These are phyloP conservation scores for Eueides isabella DNA, from an alignment of 1,140 invertebrate species.

Conservation along the genomic window DNA sequence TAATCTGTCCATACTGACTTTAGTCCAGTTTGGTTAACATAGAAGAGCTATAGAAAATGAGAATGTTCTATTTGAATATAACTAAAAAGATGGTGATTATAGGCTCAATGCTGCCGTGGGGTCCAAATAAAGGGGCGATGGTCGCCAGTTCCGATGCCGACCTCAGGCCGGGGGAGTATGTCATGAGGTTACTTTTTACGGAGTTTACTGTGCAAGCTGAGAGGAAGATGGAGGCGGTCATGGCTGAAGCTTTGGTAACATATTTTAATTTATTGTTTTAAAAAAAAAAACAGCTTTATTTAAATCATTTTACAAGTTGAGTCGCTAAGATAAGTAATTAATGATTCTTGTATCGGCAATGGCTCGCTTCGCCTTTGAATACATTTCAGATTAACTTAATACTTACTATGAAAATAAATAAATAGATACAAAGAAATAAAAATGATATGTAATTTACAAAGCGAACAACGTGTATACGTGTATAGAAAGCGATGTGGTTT, in stretches of 20 bases:
- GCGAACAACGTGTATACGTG: too few relatives aligned
- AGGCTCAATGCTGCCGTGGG: slow-evolving; percentile 89
- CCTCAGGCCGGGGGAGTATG: slow-evolving; percentile 94
- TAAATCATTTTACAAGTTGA: too few relatives aligned
- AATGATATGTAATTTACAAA: too few relatives aligned
- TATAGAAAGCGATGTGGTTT: too few relatives aligned
- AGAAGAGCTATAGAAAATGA: not conserved
- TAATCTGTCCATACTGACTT: not conserved
- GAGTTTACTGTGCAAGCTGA: slow-evolving; percentile 97
- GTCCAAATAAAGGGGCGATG: slow-evolving; percentile 88
- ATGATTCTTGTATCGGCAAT: too few relatives aligned
- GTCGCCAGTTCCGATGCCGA: slow-evolving; percentile 85
- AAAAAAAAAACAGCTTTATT: too few relatives aligned
- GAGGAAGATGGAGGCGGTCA: slow-evolving; percentile 96
- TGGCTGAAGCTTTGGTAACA: slow-evolving; percentile 92
- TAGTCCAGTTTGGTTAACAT: not conserved
- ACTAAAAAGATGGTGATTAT: slow-evolving; percentile 28
- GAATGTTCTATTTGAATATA: slow-evolving; percentile 6
- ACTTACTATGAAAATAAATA: too few relatives aligned
- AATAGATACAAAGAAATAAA: too few relatives aligned
- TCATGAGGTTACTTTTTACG: slow-evolving; percentile 96
- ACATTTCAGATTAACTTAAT: too few relatives aligned
- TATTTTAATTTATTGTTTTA: not conserved
- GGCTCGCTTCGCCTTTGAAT: too few relatives aligned
- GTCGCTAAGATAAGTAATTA: too few relatives aligned